Evolutionary conservation across 1,140 invertebrate species (phyloP), one percentile per base, ranked within the genome.

Genomic region (Neodiprion pinetum): DNA sequence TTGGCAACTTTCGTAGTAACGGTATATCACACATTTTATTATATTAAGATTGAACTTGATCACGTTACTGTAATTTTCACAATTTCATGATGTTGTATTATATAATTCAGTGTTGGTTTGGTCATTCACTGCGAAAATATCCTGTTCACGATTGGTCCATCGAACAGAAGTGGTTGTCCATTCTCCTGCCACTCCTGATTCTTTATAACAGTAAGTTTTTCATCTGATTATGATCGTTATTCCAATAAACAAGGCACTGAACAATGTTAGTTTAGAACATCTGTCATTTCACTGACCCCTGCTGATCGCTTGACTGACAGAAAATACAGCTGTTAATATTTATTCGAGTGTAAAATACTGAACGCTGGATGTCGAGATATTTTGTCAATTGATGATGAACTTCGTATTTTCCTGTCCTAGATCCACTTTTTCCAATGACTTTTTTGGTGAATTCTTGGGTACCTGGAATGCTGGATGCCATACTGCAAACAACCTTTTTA

Each of bases 91-190:
- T 67, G 67, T 75, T 77, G 14, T 76, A 40, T 21, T 75, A 77
- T 78, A 50, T 74, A 82, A 90, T 90, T 73, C 87, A 99, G 97
- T 97, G 95, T 85, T 96, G 96, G 93, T 98, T 97, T 89, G 94
- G 94, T 7, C 95, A 97, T 87, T 93, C 93, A 0, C 88, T 99
- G 72, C 91, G 96, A 81, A 97, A 95, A 84, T 99, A 96, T 89
- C 92, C 94, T 0, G 90, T 97, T 4, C 92, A 93, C 79, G 97
- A 98, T 87, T 99, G 97, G 97, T 97, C 97, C 7, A 98, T 98
- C 79, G 98, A 99, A 88, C 97, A 99, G 84, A 97, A 96, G 88
- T 99, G 97, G 97, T 93, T 98, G 81, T 95, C 95, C 1, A 87
- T 97, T 28, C 89, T 99, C 40, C 89, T 99, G 75, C 96, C 97